Base-by-base conservation (phyloP, 1,140 invertebrate genomes). In the Lasioglossum baleicum region DNA sequence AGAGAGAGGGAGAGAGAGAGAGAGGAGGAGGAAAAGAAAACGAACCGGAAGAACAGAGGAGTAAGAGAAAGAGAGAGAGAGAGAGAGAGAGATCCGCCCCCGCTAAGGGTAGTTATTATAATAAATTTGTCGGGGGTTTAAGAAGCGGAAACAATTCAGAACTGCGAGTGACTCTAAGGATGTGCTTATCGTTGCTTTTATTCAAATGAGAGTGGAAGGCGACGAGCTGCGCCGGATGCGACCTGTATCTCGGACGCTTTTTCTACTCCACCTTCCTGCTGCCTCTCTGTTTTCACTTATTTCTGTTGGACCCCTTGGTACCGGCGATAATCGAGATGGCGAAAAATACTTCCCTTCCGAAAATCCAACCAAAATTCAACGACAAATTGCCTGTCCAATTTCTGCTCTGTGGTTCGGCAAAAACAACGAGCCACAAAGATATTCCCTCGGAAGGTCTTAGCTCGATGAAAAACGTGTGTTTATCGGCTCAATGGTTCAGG, bases 121-220 rank as follows among this genome's bases (percentile, higher is more conserved):
- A 92, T 92, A 92, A 92, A 92, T 92, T 92, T 92, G 92, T 92
- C 92, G 90, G 91, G 86, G 90, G 91, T 90, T 92, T 92, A 92
- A 92, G 92, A 92, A 92, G 92, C 92, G 92, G 91, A 92, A 92
- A 92, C 92, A 92, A 92, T 92, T 92, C 91, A 92, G 90, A 91
- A 89, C 91, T 92, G 90, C 90, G 90, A 91, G 91, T 88, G 87
- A 90, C 91, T 92, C 89, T 92, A 92, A 92, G 90, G 91, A 92
- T 92, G 91, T 92, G 91, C 91, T 92, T 92, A 92, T 92, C 91
- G 90, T 92, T 92, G 91, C 91, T 92, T 92, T 92, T 92, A 92
- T 92, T 92, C 90, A 92, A 92, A 92, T 92, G 89, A 90, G 90
- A 90, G 88, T 90, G 87, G 89, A 89, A 92, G 90, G 85, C 87